Evolutionary conservation across 1,140 invertebrate species (phyloP), one percentile per base, ranked within the genome.

Genomic region (Amphibalanus amphitrite): DNA sequence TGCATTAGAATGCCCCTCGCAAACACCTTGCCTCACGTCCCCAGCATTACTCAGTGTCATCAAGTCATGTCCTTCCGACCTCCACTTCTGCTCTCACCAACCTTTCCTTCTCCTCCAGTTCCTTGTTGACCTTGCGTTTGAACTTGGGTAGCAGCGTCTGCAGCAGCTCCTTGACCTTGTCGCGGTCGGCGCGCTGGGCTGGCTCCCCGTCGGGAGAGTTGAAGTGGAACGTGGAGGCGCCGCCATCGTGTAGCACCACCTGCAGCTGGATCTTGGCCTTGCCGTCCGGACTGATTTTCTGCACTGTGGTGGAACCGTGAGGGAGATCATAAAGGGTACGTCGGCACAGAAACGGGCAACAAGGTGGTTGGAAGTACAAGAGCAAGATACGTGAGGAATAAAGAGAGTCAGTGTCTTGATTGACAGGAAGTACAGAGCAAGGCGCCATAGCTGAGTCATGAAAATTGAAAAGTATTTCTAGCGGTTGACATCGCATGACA

Each of bases 261-360:
- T 99, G 97, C n/a, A 99, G 83, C 81, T 99, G 97, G 71, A 99
- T 92, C 84, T 99, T 98, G 29, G 93, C 88, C 83, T 99, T 99
- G 17, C 93, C 93, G 78, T 95, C 95, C 0, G 97, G 94, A 69
- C 95, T 98, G 76, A 99, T 98, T 83, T 98, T 97, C 85, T 99
- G 97, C 72, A 90, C 94, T 97, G 80, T 65, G 47, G 47, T 25
- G 13, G 47, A 13, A 25, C 13, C 47, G 47, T n/a, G 47, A 15
- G 47, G 47, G 13, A 59, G 47, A 59, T 13, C 47, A 59, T 15
- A 59, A 13, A 59, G 25, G 47, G 25, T 15, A 13, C 13, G 13
- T 15, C 13, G 47, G 13, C 13, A 25, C 47, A 59, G 13, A 59
- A 59, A 59, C 47, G 25, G 47, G 25, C 25, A 25, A 59, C 25